Evolutionary conservation across 35 echinoderm and acorn worm genomes (phyloP).

Genomic region (Lytechinus pictus): DNA sequence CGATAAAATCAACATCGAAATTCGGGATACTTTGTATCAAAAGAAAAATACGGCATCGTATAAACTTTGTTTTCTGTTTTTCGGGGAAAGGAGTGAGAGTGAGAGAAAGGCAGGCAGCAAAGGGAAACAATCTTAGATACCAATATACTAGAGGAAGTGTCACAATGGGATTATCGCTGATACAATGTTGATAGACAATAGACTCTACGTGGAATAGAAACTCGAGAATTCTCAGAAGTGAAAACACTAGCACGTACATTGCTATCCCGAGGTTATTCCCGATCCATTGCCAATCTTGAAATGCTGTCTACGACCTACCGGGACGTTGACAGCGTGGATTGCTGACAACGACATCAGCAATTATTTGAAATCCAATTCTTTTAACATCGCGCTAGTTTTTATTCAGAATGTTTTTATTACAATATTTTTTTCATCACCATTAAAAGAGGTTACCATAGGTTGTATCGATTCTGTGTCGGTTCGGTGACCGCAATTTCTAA

Average conservation of each 20-base stretch:
- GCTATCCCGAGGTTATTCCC: not conserved
- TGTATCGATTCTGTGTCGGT: too few relatives aligned
- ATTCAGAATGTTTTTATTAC: not conserved
- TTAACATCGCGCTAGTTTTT: not conserved
- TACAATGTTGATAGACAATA: not conserved
- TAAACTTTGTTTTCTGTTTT: too few relatives aligned
- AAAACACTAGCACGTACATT: not conserved
- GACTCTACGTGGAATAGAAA: not conserved
- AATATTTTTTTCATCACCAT: not conserved
- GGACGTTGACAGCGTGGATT: not conserved
- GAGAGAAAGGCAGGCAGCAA: too few relatives aligned
- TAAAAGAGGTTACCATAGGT: too few relatives aligned
- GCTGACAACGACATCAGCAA: not conserved
- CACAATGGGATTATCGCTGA: not conserved
- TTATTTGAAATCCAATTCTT: not conserved
- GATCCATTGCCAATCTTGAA: not conserved
- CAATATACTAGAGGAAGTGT: not conserved
- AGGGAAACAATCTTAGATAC: not conserved
- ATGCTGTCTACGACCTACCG: not conserved
- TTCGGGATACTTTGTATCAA: too few relatives aligned
- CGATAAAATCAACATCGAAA: too few relatives aligned
- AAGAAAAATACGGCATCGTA: too few relatives aligned
- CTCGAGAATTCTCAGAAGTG: not conserved
- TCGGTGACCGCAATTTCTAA: too few relatives aligned
- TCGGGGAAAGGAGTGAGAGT: too few relatives aligned